Evolutionary conservation across 2,888 invertebrate genomes (phyloP).

Genomic region (Tipula confusa): DNA sequence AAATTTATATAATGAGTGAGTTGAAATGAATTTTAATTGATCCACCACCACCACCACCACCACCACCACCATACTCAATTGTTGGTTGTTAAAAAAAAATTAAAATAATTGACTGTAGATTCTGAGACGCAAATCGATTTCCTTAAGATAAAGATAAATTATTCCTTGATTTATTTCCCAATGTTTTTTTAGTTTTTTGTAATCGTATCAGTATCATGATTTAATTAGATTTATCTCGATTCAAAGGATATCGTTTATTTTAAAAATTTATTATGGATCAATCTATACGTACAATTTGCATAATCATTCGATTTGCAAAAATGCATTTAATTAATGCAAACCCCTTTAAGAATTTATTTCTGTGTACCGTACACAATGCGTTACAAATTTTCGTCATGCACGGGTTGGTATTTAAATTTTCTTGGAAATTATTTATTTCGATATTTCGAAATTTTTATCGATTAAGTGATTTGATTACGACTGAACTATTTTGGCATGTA

Average conservation of each 20-base stretch:
- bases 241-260: neutral
- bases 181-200: neutral
- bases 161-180: neutral
- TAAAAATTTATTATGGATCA: neutral
- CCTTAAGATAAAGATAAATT: neutral
- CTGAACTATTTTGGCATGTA: neutral
- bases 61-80: neutral
- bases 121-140: neutral
- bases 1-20: neutral
- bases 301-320: neutral
- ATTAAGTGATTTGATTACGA: neutral
- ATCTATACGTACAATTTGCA: neutral
- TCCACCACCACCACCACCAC: neutral
- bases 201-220: neutral
- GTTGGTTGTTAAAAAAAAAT: neutral
- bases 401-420: neutral
- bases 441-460: neutral
- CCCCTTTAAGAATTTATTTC: neutral
- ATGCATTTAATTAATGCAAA: neutral
- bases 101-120: neutral
- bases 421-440: neutral
- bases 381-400: neutral
- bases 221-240: neutral
- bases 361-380: neutral
- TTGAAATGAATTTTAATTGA: constrained; percentile 8